These are phyloP conservation scores for Tetramorium bicarinatum DNA, from an alignment of 2,888 invertebrate genomes.

Conservation along the genomic window DNA sequence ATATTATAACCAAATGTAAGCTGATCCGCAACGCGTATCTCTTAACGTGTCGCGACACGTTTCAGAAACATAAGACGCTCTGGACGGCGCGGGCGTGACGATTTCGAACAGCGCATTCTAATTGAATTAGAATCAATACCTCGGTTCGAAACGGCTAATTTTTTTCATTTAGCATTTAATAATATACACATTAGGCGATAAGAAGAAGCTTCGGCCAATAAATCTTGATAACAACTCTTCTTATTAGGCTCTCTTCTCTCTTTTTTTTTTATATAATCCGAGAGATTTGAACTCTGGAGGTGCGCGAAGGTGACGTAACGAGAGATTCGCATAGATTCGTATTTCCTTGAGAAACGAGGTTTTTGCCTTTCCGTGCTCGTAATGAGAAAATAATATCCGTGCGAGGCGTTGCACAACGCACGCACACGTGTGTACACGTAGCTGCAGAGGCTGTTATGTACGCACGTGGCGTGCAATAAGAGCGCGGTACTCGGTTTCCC, in stretches of 20 bases:
- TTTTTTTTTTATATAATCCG: neutral
- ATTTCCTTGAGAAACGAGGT: neutral
- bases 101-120: neutral
- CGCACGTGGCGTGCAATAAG: neutral
- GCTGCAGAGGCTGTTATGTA: neutral
- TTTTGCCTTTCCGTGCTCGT: neutral
- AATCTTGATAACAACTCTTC: neutral
- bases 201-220: neutral
- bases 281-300: neutral
- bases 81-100: neutral
- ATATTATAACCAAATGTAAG: neutral
- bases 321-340: neutral
- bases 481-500: neutral
- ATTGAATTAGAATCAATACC: slow-evolving; percentile 8
- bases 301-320: neutral
- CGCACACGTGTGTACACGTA: neutral
- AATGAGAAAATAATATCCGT: slow-evolving; percentile 42
- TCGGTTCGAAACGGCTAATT: neutral
- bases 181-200: neutral
- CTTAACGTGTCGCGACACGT: neutral
- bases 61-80: slow-evolving; percentile 19
- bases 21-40: neutral
- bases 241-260: neutral
- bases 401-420: slow-evolving; percentile 9
- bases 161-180: neutral